These are phyloP conservation scores for Poecilia latipinna DNA, from an alignment of 2,113 vertebrate species.

Conservation along the genomic window DNA sequence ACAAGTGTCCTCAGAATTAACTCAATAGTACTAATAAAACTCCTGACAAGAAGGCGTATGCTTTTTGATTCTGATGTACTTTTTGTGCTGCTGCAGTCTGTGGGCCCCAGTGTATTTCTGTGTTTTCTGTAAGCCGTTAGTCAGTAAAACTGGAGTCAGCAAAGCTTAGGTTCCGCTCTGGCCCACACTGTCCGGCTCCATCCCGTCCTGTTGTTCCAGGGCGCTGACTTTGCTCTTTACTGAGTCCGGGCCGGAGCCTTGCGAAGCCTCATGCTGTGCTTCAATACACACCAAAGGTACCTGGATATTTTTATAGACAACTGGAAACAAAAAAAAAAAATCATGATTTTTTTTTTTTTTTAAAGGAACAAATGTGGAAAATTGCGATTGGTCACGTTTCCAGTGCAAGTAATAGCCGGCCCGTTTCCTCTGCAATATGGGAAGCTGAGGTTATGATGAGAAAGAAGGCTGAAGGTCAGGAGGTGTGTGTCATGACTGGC, in stretches of 20 bases:
- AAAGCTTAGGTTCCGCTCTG: constrained; percentile 64
- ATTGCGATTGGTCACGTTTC: constrained; percentile 22
- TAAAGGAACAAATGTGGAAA: constrained; percentile 15
- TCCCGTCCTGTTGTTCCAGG: constrained; percentile 59
- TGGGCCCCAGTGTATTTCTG: constrained; percentile 33
- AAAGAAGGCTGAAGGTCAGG: constrained; percentile 46
- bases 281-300: not conserved
- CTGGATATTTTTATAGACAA: not conserved
- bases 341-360: not conserved
- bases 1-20: constrained; percentile 1
- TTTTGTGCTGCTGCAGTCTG: constrained; percentile 14
- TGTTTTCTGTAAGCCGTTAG: constrained; percentile 46
- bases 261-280: not conserved
- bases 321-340: not conserved
- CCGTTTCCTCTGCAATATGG: constrained; percentile 48
- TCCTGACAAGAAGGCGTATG: constrained; percentile 8
- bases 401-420: constrained; percentile 4
- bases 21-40: not conserved
- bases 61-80: constrained; percentile 8
- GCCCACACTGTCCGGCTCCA: constrained; percentile 38
- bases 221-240: constrained; percentile 71
- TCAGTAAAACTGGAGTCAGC: constrained; percentile 69
- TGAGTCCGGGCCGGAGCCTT: constrained; percentile 23
- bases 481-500: constrained; percentile 20
- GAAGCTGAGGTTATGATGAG: constrained; percentile 48